A percentile compares a stretch with the other conserved stretches of the same genome.
Evolutionary conservation across 2,113 vertebrate genomes (phyloP).

Genomic region (Pseudonaja textilis): DNA sequence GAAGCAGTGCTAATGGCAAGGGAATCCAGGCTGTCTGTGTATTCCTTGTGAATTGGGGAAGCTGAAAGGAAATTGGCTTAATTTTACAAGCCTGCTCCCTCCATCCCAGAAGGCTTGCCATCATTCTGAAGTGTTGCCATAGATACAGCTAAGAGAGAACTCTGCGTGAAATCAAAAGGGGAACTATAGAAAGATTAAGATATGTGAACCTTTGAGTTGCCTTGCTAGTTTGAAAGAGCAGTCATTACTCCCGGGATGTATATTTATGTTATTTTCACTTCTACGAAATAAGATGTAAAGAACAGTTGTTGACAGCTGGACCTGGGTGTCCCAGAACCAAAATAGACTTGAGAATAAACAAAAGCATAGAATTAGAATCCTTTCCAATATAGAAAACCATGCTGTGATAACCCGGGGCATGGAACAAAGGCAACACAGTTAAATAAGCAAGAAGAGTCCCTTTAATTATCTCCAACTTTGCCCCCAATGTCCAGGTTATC

Average conservation of each 20-base stretch:
- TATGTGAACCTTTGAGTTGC: background rate
- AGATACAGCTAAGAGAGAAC: conserved; percentile 16
- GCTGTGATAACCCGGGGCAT: too few relatives aligned
- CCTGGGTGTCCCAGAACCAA: background rate
- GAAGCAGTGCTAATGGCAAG: background rate
- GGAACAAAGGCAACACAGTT: too few relatives aligned
- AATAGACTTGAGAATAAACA: background rate
- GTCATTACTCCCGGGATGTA: background rate
- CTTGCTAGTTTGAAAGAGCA: conserved; percentile 2
- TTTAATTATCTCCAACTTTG: too few relatives aligned
- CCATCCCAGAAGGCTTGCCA: background rate
- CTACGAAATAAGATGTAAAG: background rate
- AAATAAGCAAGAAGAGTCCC: too few relatives aligned
- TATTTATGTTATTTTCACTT: background rate
- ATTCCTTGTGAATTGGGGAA: background rate
- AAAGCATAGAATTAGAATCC: background rate
- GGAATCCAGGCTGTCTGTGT: background rate
- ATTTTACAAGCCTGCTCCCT: background rate
- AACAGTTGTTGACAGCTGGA: background rate
- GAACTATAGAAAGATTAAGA: background rate
- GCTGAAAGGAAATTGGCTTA: conserved; percentile 19
- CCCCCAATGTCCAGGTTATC: too few relatives aligned
- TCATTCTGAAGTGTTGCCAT: conserved; percentile 17
- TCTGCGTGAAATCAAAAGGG: conserved; percentile 15
- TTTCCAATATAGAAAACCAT: background rate